A percentile compares a stretch with the other conserved stretches of the same genome.
Conservation (phyloP, 2,797 vertebrate genomes). For the Alosa sapidissima region DNA sequence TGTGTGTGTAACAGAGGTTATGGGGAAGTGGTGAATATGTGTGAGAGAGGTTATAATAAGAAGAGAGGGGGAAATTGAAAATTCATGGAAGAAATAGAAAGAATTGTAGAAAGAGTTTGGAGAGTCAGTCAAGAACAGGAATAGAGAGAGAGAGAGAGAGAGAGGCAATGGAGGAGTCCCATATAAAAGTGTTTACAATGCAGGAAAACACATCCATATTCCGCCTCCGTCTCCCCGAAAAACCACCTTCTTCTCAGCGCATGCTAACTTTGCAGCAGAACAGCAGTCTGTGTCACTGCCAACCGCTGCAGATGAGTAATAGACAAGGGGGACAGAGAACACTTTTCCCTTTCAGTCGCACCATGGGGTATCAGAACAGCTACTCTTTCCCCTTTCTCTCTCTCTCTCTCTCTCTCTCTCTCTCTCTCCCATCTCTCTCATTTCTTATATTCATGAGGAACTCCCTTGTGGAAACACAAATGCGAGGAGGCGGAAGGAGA, state of each 20-base stretch:
- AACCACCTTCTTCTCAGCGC: constrained; percentile 26
- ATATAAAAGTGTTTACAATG: background rate
- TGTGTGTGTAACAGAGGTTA: background rate
- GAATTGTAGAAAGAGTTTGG: background rate
- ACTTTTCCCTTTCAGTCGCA: background rate
- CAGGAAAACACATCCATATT: background rate
- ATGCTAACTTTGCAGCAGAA: background rate
- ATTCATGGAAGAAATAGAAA: constrained; percentile 10
- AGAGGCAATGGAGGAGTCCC: background rate
- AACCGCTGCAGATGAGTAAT: constrained; percentile 21
- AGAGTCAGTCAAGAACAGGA: constrained; percentile 2
- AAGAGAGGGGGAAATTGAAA: background rate
- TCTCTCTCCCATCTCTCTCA: background rate
- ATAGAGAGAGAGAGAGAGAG: background rate
- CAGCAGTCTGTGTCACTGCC: background rate
- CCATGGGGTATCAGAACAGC: background rate
- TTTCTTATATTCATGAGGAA: constrained; percentile 19
- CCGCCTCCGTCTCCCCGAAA: constrained; percentile 32
- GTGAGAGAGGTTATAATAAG: background rate
- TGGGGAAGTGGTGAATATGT: background rate
- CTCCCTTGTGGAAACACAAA: constrained; percentile 15
- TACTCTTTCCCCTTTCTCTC: background rate
- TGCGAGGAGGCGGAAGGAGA: background rate
- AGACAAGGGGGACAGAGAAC: background rate
- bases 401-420: background rate